These are phyloP conservation scores for Alentia gelatinosa DNA, from an alignment of 2,888 invertebrate species.

Conservation along the genomic window DNA sequence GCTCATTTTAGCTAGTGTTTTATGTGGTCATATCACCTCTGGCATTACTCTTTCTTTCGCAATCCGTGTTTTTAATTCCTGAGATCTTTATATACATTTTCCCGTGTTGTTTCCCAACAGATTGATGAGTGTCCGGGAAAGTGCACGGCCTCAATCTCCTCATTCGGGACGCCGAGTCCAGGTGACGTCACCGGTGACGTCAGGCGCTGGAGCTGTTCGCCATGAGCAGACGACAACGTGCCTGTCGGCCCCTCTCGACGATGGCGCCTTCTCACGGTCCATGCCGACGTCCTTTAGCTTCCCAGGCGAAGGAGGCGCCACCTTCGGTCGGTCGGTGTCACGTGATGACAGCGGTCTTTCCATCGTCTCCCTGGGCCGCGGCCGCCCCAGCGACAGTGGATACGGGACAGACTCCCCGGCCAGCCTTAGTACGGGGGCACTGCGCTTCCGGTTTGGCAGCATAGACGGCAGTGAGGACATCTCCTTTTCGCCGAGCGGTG, in stretches of 20 bases:
- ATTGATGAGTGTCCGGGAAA: constrained; percentile 44
- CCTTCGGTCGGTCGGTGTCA: not conserved
- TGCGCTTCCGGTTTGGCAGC: constrained; percentile 10
- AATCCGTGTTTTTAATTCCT: not conserved
- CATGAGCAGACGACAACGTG: not conserved
- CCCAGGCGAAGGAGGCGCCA: not conserved
- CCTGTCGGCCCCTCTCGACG: not conserved
- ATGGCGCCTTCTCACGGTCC: not conserved
- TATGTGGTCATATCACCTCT: not conserved
- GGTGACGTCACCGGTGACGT: constrained; percentile 8
- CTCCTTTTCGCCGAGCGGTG: not conserved
- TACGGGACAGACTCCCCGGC: constrained; percentile 50
- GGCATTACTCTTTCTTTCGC: not conserved
- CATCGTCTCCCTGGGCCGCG: constrained; percentile 19
- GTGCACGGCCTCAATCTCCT: constrained; percentile 24
- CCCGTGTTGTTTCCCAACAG: not conserved
- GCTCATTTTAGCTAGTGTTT: not conserved
- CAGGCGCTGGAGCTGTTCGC: not conserved
- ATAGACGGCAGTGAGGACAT: not conserved
- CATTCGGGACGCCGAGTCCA: not conserved
- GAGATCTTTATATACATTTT: not conserved
- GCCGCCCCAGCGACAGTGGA: constrained; percentile 44
- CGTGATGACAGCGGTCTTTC: constrained; percentile 34
- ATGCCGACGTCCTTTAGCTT: constrained; percentile 5
- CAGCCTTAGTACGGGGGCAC: not conserved